phyloP scores from a whole-genome alignment of 2,888 invertebrate species.

The Drosophila vallismaia region DNA sequence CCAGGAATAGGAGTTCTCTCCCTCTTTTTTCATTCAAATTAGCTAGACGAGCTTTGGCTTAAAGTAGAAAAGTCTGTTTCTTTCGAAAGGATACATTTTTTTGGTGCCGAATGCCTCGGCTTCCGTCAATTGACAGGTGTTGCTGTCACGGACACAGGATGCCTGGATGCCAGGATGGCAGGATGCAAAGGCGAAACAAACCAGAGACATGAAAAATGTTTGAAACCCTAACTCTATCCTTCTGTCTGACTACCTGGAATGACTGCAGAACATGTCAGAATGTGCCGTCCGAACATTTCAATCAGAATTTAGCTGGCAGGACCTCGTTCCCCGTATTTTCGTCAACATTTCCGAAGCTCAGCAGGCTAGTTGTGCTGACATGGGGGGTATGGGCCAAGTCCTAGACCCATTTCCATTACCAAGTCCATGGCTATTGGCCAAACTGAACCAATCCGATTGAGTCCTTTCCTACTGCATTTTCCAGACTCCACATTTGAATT shows the following conservation, averaged over 20 bases:
- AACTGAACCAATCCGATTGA: constrained; percentile 10
- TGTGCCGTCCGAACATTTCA: constrained; percentile 61
- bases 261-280: constrained; percentile 38
- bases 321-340: constrained; percentile 3
- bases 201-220: constrained; percentile 16
- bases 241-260: constrained; percentile 6
- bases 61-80: not conserved
- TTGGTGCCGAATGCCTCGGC: not conserved
- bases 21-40: too few relatives aligned
- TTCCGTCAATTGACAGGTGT: constrained; percentile 39
- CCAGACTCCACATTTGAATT: not conserved
- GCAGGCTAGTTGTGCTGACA: constrained; percentile 10
- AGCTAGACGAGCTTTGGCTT: too few relatives aligned
- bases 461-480: not conserved
- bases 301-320: constrained; percentile 55
- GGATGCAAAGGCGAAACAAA: constrained; percentile 40
- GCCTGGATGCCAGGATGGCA: constrained; percentile 46
- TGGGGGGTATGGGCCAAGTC: constrained; percentile 47
- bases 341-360: not conserved
- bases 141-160: constrained; percentile 51
- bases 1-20: not conserved
- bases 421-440: constrained; percentile 19
- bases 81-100: not conserved
- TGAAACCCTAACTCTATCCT: constrained; percentile 6
- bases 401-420: constrained; percentile 12